A percentile compares a stretch with the other conserved stretches of the same genome.
Evolutionary conservation across 2,113 vertebrate genomes (phyloP).

Genomic region (Rhadina sibilatrix): DNA sequence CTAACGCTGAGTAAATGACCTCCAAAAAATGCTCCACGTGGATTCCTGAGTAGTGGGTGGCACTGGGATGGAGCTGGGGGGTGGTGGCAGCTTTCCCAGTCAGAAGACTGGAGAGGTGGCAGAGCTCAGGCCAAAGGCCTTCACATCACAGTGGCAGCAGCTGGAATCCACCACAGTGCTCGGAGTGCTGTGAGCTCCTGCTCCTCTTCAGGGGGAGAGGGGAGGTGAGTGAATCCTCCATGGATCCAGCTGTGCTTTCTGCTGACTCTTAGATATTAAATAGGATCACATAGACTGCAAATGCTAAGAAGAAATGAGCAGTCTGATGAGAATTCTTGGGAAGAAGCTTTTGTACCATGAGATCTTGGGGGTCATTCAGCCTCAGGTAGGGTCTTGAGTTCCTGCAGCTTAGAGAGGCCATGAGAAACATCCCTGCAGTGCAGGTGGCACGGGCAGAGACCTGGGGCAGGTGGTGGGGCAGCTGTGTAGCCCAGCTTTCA

Average conservation of each 20-base stretch:
- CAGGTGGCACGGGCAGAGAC: not conserved
- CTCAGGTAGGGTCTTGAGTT: not conserved
- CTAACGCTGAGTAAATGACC: not conserved
- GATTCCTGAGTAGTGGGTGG: not conserved
- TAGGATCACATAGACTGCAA: not conserved
- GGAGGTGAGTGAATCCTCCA: not conserved
- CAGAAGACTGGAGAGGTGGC: not conserved
- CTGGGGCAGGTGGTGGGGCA: not conserved
- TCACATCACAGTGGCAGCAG: fast-evolving
- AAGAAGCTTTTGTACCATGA: not conserved
- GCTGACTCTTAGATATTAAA: not conserved
- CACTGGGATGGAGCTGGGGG: not conserved
- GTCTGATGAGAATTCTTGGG: not conserved
- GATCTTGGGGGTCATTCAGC: not conserved
- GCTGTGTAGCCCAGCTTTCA: not conserved
- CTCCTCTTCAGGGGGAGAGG: not conserved
- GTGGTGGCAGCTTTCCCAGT: not conserved
- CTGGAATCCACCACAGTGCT: not conserved
- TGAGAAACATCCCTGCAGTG: not conserved
- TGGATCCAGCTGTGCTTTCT: not conserved
- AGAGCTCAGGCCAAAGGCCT: not conserved
- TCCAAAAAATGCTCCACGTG: not conserved
- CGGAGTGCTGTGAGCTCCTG: not conserved
- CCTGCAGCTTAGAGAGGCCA: not conserved
- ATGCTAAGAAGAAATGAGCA: not conserved